Evolutionary conservation across 2,113 vertebrate species (phyloP), one percentile per base, ranked within the genome.

Genomic region (Seriola rivoliana): DNA sequence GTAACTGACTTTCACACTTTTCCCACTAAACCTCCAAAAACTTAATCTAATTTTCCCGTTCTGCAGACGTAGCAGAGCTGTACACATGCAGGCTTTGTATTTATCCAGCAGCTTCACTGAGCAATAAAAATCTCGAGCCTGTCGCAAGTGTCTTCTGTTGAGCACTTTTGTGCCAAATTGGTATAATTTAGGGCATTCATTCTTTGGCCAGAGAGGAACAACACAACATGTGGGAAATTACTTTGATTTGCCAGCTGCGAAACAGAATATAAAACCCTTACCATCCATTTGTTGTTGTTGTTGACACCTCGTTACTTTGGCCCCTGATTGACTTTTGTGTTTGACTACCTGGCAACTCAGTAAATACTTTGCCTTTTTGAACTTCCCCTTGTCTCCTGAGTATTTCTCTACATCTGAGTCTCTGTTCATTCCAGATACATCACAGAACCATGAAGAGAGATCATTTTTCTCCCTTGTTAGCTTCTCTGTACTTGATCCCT

Each of bases 1-100:
- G 72, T 54, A 64, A 80, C 75, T 71, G n/a, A 77, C 83, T 80
- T 80, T 74, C 76, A 80, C 84, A 80, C 78, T 80, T 88, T 73
- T 78, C 62, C 75, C 83, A 54, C 68, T 85, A 75, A 84, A 87
- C 60, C 82, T 78, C 72, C 38, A 80, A 67, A 82, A 74, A 75
- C 16, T n/a, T 81, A 60, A 71, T 91, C 82, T 81, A 69, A 79
- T 89, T 87, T 87, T 64, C 29, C 29, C 68, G 36, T 89, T 59
- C 70, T 42, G 25, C 52, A 21, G 59, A 81, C 66, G 19, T 23
- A 36, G 48, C 74, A 52, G 52, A 21, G 52, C 65, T 36, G 1
- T 9, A 8, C 36, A 29, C 60, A 62, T n/a, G 25, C 40, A 11
- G 34, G 2, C 23, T 80, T 80, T 72, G 23, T 71, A 25, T 36